Conservation (phyloP, 2,113 vertebrate species). For the Oxygymnocypris stewartii region DNA sequence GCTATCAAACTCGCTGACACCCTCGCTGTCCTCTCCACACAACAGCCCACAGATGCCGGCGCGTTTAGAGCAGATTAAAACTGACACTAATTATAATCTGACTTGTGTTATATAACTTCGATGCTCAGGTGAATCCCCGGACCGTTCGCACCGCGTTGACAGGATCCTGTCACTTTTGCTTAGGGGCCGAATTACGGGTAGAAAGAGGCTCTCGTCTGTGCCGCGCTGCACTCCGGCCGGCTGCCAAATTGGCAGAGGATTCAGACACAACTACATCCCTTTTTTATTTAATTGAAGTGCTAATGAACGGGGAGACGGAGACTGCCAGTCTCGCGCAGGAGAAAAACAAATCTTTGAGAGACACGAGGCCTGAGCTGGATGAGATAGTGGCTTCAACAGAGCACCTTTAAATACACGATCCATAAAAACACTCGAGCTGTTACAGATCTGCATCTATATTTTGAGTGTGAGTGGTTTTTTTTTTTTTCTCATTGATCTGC, state of each 20-base stretch:
- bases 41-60: constrained; percentile 55
- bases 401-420: constrained; percentile 41
- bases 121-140: constrained; percentile 64
- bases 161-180: constrained; percentile 67
- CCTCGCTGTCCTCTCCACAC: constrained; percentile 43
- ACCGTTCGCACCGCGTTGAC: constrained; percentile 51
- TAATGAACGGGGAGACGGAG: constrained; percentile 61
- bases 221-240: constrained; percentile 44
- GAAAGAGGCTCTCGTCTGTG: constrained; percentile 52
- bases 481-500: constrained; percentile 32
- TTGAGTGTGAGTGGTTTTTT: not conserved
- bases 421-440: constrained; percentile 1
- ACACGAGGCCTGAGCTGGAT: constrained; percentile 41
- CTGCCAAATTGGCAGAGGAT: constrained; percentile 65
- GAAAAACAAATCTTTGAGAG: constrained; percentile 50
- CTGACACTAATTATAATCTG: constrained; percentile 66
- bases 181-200: constrained; percentile 58
- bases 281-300: constrained; percentile 69
- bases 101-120: constrained; percentile 67
- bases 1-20: constrained; percentile 52
- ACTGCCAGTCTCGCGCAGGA: constrained; percentile 50
- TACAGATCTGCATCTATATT: constrained; percentile 43
- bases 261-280: constrained; percentile 63
- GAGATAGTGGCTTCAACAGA: constrained; percentile 52
- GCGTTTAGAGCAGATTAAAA: constrained; percentile 60